Conservation (phyloP, 2,888 invertebrate genomes). For the Lycophotia porphyrea region DNA sequence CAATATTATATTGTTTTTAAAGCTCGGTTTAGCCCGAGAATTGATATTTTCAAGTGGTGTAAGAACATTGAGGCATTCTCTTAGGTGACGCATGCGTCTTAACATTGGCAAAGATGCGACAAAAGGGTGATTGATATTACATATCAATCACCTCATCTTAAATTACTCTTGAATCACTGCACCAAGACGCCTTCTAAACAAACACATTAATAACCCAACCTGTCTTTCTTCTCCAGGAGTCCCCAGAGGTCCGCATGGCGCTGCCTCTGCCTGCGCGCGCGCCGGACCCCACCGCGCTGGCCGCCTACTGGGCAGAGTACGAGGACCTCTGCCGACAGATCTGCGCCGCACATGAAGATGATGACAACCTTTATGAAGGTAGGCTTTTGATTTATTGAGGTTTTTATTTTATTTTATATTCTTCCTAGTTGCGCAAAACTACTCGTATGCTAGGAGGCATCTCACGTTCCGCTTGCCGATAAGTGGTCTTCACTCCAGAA, state of each 20-base stretch:
- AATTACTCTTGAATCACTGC: too few species aligned
- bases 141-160: not conserved
- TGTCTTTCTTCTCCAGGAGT: constrained; percentile 76
- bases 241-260: constrained; percentile 87
- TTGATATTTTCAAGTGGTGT: not conserved
- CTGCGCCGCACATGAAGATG: constrained; percentile 89
- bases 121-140: not conserved
- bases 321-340: constrained; percentile 91
- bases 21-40: not conserved
- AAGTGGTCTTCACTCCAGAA: not conserved
- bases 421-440: not conserved
- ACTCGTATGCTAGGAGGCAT: too few species aligned
- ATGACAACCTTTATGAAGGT: constrained; percentile 91
- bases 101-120: not conserved
- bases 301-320: constrained; percentile 93
- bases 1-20: not conserved
- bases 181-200: not conserved
- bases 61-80: not conserved
- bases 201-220: not conserved
- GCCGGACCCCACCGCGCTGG: constrained; percentile 89
- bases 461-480: not conserved
- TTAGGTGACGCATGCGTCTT: not conserved
- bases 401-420: not conserved
- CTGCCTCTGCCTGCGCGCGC: constrained; percentile 80
- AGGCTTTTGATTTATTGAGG: constrained; percentile 48